Conservation (phyloP, 2,797 vertebrate genomes). For the Tokudaia tokunoshimensis region DNA sequence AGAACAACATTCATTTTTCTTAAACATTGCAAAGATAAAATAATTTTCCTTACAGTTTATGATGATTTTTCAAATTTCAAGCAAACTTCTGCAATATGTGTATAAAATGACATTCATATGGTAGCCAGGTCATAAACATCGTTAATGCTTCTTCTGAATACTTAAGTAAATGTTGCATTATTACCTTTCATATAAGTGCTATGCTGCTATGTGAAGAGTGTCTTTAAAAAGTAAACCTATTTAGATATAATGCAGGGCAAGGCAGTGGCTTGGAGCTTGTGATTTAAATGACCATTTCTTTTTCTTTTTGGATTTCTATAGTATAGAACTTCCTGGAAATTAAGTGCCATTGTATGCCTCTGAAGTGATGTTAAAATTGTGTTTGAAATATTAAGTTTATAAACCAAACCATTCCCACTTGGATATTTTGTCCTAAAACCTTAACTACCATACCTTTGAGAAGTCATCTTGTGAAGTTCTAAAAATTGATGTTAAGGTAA, state of each 20-base stretch:
- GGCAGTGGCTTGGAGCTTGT: constrained; percentile 61
- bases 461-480: constrained; percentile 38
- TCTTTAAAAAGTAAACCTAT: constrained; percentile 78
- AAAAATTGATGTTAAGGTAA: constrained; percentile 56
- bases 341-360: constrained; percentile 56
- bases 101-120: constrained; percentile 74
- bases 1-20: not conserved
- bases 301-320: not conserved
- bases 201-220: constrained; percentile 64
- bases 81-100: constrained; percentile 38
- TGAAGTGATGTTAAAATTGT: constrained; percentile 52
- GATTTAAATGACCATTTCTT: not conserved
- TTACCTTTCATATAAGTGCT: constrained; percentile 24
- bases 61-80: not conserved
- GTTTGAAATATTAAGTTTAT: constrained; percentile 57
- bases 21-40: constrained; percentile 44
- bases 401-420: constrained; percentile 14
- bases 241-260: constrained; percentile 31
- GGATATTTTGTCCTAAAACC: constrained; percentile 42
- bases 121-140: constrained; percentile 69
- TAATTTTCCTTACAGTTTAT: not conserved
- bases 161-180: constrained; percentile 75
- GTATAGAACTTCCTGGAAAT: constrained; percentile 24
- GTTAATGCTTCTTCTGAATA: constrained; percentile 61
- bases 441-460: constrained; percentile 51